Percentiles rank a stretch among this genome's conserved stretches.
phyloP scores from a whole-genome alignment of 2,888 invertebrate species.

The Ctena decussata region DNA sequence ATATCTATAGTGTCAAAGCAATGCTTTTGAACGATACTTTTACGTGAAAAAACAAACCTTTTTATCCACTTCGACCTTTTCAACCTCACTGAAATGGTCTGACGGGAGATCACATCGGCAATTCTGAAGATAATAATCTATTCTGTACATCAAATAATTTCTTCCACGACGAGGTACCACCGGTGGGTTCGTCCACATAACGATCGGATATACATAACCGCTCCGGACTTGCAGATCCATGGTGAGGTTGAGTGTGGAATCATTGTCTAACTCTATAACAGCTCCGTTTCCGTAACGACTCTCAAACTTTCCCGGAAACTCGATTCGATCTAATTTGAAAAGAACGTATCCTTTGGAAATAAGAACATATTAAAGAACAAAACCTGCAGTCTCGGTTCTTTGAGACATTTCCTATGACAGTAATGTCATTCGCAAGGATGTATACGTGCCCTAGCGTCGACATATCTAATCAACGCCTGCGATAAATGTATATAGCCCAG shows the following conservation, averaged over 20 bases:
- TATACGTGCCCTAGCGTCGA: too few relatives aligned
- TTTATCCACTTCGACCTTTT: not conserved
- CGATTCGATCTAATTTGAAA: constrained; percentile 14
- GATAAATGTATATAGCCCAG: too few relatives aligned
- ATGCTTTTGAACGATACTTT: too few relatives aligned
- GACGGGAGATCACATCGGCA: constrained; percentile 69
- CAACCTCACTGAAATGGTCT: constrained; percentile 49
- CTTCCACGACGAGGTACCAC: not conserved
- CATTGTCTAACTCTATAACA: not conserved
- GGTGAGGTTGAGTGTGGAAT: constrained; percentile 47
- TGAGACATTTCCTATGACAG: too few relatives aligned
- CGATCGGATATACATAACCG: constrained; percentile 29
- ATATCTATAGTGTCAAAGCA: too few relatives aligned
- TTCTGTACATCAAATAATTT: constrained; percentile 37
- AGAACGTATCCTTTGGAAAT: too few relatives aligned
- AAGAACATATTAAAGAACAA: too few relatives aligned
- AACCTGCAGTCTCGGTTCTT: too few relatives aligned
- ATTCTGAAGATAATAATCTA: constrained; percentile 66
- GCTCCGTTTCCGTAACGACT: constrained; percentile 27
- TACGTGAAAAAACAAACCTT: constrained; percentile 4
- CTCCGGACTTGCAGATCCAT: constrained; percentile 39
- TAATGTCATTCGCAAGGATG: too few relatives aligned
- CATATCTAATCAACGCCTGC: too few relatives aligned
- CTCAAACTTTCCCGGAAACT: not conserved
- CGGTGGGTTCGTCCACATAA: constrained; percentile 53